Conservation (phyloP, 2,113 vertebrate genomes). For the Atherinomorus stipes region DNA sequence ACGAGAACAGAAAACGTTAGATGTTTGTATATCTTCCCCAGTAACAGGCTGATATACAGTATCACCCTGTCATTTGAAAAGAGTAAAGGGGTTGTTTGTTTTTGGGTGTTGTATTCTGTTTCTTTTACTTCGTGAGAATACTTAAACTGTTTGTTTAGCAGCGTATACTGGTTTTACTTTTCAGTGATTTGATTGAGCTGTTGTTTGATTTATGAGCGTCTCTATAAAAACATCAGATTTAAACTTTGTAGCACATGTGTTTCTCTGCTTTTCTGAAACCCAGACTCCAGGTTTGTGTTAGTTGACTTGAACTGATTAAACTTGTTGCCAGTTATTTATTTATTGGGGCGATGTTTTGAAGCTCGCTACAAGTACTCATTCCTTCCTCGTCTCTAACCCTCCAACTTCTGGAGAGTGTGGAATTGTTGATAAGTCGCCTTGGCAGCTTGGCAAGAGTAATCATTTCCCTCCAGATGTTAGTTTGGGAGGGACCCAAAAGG, state of each 20-base stretch:
- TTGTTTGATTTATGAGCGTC: slow-evolving; percentile 22
- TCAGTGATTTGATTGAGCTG: neutral
- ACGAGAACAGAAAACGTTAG: slow-evolving; percentile 13
- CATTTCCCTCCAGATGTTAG: slow-evolving; percentile 81
- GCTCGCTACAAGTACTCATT: slow-evolving; percentile 48
- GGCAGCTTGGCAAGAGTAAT: slow-evolving; percentile 75
- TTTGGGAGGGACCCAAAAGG: slow-evolving; percentile 68
- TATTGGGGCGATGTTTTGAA: slow-evolving; percentile 56
- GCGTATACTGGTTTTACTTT: slow-evolving; percentile 7
- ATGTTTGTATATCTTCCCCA: neutral
- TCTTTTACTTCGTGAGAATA: neutral
- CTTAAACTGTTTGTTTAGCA: neutral
- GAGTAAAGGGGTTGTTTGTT: neutral
- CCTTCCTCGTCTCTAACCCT: slow-evolving; percentile 41
- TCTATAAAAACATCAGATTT: slow-evolving; percentile 30
- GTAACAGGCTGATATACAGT: neutral
- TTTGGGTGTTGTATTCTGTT: neutral
- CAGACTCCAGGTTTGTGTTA: slow-evolving; percentile 52
- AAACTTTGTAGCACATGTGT: slow-evolving; percentile 33
- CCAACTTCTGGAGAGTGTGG: slow-evolving; percentile 64
- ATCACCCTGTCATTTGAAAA: neutral
- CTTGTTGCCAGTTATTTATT: slow-evolving; percentile 59
- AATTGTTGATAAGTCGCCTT: slow-evolving; percentile 78
- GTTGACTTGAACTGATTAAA: slow-evolving; percentile 49
- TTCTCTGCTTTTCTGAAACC: slow-evolving; percentile 16